Evolutionary conservation across 2,888 invertebrate genomes (phyloP).

Genomic region (Gibbula magus): DNA sequence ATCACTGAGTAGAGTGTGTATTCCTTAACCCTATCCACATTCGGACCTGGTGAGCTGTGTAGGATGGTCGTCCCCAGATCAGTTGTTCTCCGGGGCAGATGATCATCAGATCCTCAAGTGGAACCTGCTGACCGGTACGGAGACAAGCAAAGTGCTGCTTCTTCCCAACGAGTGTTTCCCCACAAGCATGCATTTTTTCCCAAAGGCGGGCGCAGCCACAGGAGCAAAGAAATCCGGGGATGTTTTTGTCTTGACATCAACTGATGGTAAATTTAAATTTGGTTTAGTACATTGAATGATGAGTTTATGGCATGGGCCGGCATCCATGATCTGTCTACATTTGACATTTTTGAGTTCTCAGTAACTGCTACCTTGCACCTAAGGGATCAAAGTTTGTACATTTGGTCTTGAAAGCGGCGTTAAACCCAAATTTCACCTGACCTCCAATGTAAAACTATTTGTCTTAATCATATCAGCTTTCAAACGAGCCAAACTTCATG

Average conservation of each 20-base stretch:
- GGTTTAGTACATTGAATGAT: no score
- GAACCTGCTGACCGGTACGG: conserved; percentile 89
- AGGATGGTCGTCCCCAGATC: conserved; percentile 95
- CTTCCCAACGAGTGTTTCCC: conserved; percentile 90
- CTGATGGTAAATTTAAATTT: conserved; percentile 83
- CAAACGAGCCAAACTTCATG: no score
- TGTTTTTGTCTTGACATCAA: conserved; percentile 88
- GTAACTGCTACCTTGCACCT: no score
- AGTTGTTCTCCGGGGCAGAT: conserved; percentile 95
- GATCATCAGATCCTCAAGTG: conserved; percentile 92
- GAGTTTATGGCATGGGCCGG: no score
- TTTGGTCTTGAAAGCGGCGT: no score
- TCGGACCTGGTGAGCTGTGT: conserved; percentile 90
- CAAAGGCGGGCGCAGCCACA: conserved; percentile 78
- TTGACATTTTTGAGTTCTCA: no score
- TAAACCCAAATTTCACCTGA: no score
- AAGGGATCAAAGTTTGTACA: no score
- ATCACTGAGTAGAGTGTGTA: no score
- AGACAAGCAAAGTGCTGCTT: conserved; percentile 84
- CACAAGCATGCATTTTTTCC: conserved; percentile 92
- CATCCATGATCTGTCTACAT: no score
- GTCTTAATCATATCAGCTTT: no score
- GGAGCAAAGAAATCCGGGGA: conserved; percentile 79
- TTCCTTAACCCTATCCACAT: conserved; percentile 68
- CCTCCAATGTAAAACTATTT: no score